A percentile compares a stretch with the other conserved stretches of the same genome.
Evolutionary conservation across 2,797 vertebrate genomes (phyloP).

Genomic region (Coilia nasus): DNA sequence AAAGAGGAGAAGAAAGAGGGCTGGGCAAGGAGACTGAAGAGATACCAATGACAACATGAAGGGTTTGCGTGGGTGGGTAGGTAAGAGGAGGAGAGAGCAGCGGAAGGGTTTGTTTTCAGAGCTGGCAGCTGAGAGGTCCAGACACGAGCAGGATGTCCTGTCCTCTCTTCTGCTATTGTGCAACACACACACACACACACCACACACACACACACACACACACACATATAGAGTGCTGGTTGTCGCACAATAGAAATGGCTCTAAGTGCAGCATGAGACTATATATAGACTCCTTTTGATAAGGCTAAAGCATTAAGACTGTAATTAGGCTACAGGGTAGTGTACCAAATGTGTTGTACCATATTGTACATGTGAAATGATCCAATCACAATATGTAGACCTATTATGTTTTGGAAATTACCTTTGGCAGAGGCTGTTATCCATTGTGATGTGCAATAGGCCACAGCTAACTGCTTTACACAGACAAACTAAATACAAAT

Average conservation of each 20-base stretch:
- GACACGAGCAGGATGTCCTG: constrained; percentile 58
- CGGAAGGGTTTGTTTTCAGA: constrained; percentile 40
- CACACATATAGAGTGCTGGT: not conserved
- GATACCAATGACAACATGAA: not conserved
- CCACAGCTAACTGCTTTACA: no score
- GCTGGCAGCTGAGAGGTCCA: constrained; percentile 34
- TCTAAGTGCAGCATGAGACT: not conserved
- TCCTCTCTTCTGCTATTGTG: constrained; percentile 53
- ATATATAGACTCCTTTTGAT: constrained; percentile 13
- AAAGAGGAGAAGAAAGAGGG: not conserved
- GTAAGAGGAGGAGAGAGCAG: not conserved
- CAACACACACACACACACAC: constrained; percentile 8
- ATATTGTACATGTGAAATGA: not conserved
- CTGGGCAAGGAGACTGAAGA: not conserved
- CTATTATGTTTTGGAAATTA: not conserved
- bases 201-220: no score
- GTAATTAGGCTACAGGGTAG: not conserved
- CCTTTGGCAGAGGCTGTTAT: no score
- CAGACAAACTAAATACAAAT: no score
- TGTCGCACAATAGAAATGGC: constrained; percentile 6
- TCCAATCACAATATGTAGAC: not conserved
- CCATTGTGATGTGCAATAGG: no score
- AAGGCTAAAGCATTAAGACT: not conserved
- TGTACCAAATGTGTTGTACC: not conserved
- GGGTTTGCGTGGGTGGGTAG: not conserved